A percentile compares a stretch with the other conserved stretches of the same genome.
These are phyloP conservation scores for Notoglanidium macrostoma DNA, from an alignment of 2,797 vertebrate genomes.

Conservation along the genomic window DNA sequence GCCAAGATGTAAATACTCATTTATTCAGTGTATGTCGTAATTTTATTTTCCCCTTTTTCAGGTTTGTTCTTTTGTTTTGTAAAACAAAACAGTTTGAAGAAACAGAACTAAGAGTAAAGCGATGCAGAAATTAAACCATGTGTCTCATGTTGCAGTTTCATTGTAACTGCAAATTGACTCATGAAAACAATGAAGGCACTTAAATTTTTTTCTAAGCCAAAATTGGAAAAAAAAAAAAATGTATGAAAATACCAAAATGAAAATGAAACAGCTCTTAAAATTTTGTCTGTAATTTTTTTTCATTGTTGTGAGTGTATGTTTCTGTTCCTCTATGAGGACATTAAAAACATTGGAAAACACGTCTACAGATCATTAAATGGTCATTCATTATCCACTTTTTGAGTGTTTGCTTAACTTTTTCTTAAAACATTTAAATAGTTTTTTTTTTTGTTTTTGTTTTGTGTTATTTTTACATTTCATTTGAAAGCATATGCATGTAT, in stretches of 20 bases:
- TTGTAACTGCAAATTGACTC: conserved; percentile 72
- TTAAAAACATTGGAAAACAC: conserved; percentile 83
- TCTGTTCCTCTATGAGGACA: conserved; percentile 86
- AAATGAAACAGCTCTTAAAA: conserved; percentile 68
- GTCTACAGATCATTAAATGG: conserved; percentile 83
- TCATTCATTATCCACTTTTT: conserved; percentile 69
- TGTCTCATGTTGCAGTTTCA: conserved; percentile 71
- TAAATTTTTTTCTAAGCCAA: conserved; percentile 74
- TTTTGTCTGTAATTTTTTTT: conserved; percentile 74
- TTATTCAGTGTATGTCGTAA: conserved; percentile 68
- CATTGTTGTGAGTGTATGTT: conserved; percentile 79
- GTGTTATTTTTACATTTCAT: background rate
- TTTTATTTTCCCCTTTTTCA: conserved; percentile 75
- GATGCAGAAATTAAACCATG: conserved; percentile 75
- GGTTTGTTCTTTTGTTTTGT: conserved; percentile 92
- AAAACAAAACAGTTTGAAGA: conserved; percentile 77
- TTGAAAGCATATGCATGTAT: background rate
- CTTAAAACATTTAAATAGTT: background rate
- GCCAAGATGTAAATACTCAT: conserved; percentile 80
- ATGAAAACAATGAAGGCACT: conserved; percentile 82
- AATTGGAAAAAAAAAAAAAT: conserved; percentile 55
- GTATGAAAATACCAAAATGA: conserved; percentile 65
- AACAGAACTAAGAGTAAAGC: conserved; percentile 69
- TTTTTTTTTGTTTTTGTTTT: background rate
- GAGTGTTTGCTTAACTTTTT: conserved; percentile 25